Conservation (phyloP, 2,888 invertebrate genomes). For the Drosophila diplacantha region DNA sequence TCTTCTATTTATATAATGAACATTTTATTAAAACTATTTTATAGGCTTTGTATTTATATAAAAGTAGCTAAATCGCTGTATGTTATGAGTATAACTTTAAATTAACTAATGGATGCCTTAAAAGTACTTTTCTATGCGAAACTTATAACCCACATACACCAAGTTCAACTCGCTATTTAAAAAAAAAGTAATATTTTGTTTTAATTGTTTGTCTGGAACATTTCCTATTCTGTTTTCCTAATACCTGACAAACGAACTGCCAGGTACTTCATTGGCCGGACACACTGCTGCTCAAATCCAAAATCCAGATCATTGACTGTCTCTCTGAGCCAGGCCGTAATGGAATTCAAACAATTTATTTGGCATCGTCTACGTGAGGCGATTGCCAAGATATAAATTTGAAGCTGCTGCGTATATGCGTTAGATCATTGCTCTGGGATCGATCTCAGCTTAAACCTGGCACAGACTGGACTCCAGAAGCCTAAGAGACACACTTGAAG, state of each 20-base stretch:
- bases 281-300: too few species aligned
- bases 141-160: not conserved
- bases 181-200: not conserved
- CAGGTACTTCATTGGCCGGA: not conserved
- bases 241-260: not conserved
- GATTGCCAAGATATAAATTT: conserved; percentile 9
- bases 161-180: not conserved
- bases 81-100: too few species aligned
- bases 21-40: not conserved
- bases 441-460: conserved; percentile 35
- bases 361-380: conserved; percentile 35
- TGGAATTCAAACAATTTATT: conserved; percentile 22
- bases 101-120: too few species aligned
- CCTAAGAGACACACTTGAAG: conserved; percentile 13
- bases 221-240: not conserved
- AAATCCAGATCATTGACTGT: conserved; percentile 18
- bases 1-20: not conserved
- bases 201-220: not conserved
- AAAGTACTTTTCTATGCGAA: too few species aligned
- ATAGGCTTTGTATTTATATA: not conserved
- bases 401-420: conserved; percentile 13
- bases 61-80: not conserved
- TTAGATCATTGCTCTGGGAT: conserved; percentile 15
- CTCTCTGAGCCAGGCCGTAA: conserved; percentile 5
- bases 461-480: conserved; percentile 48